Percentiles rank a stretch among this genome's conserved stretches.
Evolutionary conservation across 1,140 invertebrate species (phyloP).

Genomic region (Steinernema khuongi): DNA sequence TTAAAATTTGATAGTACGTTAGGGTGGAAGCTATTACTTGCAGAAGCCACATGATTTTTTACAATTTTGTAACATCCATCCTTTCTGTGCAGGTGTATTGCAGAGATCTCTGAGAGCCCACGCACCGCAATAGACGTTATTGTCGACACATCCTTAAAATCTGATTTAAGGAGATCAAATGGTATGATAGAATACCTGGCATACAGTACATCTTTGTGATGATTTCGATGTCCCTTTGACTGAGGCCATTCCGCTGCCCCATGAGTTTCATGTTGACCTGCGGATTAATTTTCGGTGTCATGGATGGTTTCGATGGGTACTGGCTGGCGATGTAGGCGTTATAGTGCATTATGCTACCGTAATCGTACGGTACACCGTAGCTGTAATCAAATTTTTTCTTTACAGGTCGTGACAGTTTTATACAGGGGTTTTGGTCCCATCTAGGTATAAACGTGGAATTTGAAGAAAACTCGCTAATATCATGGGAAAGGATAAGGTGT

Average conservation of each 20-base stretch:
- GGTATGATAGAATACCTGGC: neutral
- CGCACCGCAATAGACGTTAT: slow-evolving; percentile 38
- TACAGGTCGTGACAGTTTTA: slow-evolving; percentile 16
- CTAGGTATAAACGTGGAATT: neutral
- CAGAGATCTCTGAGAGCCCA: slow-evolving; percentile 37
- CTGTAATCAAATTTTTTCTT: slow-evolving; percentile 18
- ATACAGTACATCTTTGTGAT: slow-evolving; percentile 37
- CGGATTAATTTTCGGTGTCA: slow-evolving; percentile 19
- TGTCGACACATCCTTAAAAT: slow-evolving; percentile 31
- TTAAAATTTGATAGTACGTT: neutral
- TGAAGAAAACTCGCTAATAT: no score
- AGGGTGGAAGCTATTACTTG: neutral
- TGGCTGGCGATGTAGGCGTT: neutral
- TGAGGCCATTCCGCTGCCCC: slow-evolving; percentile 29
- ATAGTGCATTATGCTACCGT: slow-evolving; percentile 36
- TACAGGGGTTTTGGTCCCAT: neutral
- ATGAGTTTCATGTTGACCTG: slow-evolving; percentile 22
- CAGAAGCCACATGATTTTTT: slow-evolving; percentile 34
- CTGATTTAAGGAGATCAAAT: neutral
- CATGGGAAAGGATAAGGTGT: no score
- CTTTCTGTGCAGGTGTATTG: slow-evolving; percentile 24
- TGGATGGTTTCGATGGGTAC: neutral
- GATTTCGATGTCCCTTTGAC: slow-evolving; percentile 25
- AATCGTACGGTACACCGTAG: slow-evolving; percentile 36
- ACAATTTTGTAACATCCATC: slow-evolving; percentile 33